phyloP scores from a whole-genome alignment of 2,797 vertebrate species.

The Sebastes taczanowskii region DNA sequence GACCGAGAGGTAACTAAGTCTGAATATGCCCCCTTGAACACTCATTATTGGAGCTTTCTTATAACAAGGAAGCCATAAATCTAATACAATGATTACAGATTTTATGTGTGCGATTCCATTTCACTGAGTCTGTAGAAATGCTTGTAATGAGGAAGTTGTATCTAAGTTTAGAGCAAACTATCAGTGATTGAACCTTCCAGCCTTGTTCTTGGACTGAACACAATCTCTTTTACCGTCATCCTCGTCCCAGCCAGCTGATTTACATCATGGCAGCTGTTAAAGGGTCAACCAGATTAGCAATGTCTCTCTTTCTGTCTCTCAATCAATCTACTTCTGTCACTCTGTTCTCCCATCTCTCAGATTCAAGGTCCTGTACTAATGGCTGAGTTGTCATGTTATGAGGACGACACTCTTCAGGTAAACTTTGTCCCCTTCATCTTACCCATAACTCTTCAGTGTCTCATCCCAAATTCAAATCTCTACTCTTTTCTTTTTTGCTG shows the following conservation, averaged over 20 bases:
- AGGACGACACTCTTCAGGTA: constrained; percentile 78
- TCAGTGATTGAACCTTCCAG: constrained; percentile 24
- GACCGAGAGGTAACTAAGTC: constrained; percentile 82
- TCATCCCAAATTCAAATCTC: not conserved
- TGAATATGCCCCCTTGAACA: not conserved
- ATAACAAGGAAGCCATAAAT: not conserved
- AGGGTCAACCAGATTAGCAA: constrained; percentile 55
- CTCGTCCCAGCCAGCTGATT: constrained; percentile 42
- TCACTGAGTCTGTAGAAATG: not conserved
- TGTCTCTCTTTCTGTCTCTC: not conserved
- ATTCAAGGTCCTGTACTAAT: constrained; percentile 73
- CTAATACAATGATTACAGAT: not conserved
- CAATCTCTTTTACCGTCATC: constrained; percentile 53
- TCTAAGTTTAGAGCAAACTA: constrained; percentile 33
- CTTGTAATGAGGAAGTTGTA: not conserved
- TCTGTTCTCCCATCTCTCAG: constrained; percentile 49
- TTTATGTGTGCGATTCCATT: not conserved
- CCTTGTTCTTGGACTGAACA: constrained; percentile 33
- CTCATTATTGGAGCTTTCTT: not conserved
- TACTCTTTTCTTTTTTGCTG: not conserved
- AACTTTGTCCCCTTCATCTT: not conserved
- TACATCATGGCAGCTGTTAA: constrained; percentile 45
- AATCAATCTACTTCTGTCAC: not conserved
- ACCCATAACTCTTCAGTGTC: not conserved
- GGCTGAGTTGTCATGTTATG: constrained; percentile 75